phyloP scores from a whole-genome alignment of 2,888 invertebrate genomes.

The Cremastobaeus sp. region DNA sequence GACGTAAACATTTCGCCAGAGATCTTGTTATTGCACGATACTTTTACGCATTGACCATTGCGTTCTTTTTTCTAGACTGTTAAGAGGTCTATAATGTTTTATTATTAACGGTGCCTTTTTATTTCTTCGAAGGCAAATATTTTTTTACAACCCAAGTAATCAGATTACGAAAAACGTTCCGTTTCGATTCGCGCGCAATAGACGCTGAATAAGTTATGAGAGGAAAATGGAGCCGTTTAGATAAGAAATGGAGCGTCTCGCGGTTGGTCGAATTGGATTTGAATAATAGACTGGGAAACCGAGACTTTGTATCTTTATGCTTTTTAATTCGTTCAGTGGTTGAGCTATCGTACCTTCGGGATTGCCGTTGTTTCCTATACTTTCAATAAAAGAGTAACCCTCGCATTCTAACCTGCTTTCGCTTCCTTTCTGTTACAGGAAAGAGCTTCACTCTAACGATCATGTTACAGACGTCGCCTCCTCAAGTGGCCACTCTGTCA shows the following conservation, averaged over 20 bases:
- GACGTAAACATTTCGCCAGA: slow-evolving; percentile 50
- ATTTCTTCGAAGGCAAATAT: not conserved
- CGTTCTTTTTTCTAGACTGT: slow-evolving; percentile 11
- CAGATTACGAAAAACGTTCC: not conserved
- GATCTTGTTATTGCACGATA: slow-evolving; percentile 35
- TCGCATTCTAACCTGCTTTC: slow-evolving; percentile 11
- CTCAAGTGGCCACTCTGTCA: slow-evolving; percentile 94
- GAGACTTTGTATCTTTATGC: slow-evolving; percentile 67
- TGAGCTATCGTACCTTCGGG: slow-evolving; percentile 67
- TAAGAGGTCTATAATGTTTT: too few relatives aligned
- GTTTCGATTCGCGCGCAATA: not conserved
- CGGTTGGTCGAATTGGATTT: slow-evolving; percentile 72
- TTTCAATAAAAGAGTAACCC: slow-evolving; percentile 40
- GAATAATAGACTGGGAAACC: slow-evolving; percentile 73
- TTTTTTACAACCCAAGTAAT: not conserved
- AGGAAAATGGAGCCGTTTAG: slow-evolving; percentile 34
- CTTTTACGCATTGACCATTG: slow-evolving; percentile 28
- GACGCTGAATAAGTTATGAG: slow-evolving; percentile 23
- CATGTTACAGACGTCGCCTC: slow-evolving; percentile 81
- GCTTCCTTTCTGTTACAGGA: slow-evolving; percentile 67
- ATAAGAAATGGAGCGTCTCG: slow-evolving; percentile 64
- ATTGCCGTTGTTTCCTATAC: slow-evolving; percentile 44
- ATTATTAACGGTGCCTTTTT: slow-evolving; percentile 11
- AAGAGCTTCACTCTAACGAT: slow-evolving; percentile 67
- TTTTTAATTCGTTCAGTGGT: slow-evolving; percentile 73